These are phyloP conservation scores for Cryptocephalus primarius DNA, from an alignment of 2,888 invertebrate genomes.

Conservation along the genomic window DNA sequence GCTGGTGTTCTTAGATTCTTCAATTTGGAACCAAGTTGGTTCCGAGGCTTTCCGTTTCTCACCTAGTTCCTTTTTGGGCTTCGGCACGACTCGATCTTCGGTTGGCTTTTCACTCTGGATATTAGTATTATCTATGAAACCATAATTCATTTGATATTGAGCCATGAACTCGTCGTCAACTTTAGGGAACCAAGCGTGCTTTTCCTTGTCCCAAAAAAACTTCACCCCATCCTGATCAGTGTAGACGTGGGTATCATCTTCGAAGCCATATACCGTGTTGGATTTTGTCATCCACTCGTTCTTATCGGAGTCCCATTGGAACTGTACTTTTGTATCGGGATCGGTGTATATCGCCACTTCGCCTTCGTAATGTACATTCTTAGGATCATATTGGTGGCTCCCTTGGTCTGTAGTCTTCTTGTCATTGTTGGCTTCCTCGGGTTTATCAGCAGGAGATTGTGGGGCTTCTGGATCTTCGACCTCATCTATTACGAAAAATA, in stretches of 20 bases:
- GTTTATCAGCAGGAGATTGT: too few relatives aligned
- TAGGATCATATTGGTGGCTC: constrained; percentile 11
- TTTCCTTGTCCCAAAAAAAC: constrained; percentile 84
- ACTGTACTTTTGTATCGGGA: constrained; percentile 55
- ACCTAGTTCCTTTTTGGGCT: constrained; percentile 25
- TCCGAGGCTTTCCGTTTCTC: constrained; percentile 44
- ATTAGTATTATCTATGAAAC: constrained; percentile 57
- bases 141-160: constrained; percentile 90
- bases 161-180: constrained; percentile 96
- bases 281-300: constrained; percentile 46
- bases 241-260: constrained; percentile 68
- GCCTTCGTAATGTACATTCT: constrained; percentile 59
- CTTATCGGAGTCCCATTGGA: constrained; percentile 51
- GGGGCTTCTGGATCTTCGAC: too few relatives aligned
- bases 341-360: constrained; percentile 65
- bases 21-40: constrained; percentile 79
- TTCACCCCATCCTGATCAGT: constrained; percentile 80
- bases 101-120: constrained; percentile 14
- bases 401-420: too few relatives aligned
- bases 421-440: too few relatives aligned
- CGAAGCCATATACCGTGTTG: constrained; percentile 49
- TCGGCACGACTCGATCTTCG: constrained; percentile 17
- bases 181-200: constrained; percentile 94
- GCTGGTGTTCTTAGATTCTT: constrained; percentile 81
- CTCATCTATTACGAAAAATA: too few relatives aligned